A percentile compares a stretch with the other conserved stretches of the same genome.
phyloP scores from a whole-genome alignment of 2,113 vertebrate species.

The Cyphomyrus discorhynchus region DNA sequence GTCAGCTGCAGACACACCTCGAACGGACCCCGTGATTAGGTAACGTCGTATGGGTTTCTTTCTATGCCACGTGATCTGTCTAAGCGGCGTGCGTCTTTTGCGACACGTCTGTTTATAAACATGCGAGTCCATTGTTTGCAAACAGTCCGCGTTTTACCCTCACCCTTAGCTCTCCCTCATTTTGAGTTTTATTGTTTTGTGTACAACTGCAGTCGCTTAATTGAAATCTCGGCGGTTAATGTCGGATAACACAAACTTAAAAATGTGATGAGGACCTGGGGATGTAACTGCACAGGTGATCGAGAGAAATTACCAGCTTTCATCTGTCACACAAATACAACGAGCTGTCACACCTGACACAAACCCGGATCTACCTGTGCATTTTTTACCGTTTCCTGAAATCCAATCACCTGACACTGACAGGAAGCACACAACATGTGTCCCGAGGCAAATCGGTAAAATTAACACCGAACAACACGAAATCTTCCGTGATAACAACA shows the following conservation, averaged over 20 bases:
- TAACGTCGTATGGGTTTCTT: too few species aligned
- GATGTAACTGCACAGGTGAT: neutral
- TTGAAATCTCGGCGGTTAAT: neutral
- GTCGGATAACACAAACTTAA: neutral
- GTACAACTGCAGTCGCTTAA: neutral
- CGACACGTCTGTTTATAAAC: too few species aligned
- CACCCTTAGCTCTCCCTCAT: neutral
- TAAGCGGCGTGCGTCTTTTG: too few species aligned
- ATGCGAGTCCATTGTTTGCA: too few species aligned
- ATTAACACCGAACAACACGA: neutral
- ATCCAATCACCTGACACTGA: neutral
- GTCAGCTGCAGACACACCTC: too few species aligned
- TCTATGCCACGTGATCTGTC: too few species aligned
- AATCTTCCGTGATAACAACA: neutral
- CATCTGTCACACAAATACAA: neutral
- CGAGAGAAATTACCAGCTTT: neutral
- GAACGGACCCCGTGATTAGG: too few species aligned
- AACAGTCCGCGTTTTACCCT: too few species aligned
- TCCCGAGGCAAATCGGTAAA: neutral
- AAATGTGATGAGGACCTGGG: neutral
- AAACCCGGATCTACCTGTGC: neutral
- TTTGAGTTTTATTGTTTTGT: neutral
- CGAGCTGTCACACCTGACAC: neutral
- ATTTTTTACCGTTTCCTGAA: neutral
- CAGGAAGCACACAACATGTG: neutral